Evolutionary conservation across 1,140 invertebrate species (phyloP).

Genomic region (Drosophila guanche): DNA sequence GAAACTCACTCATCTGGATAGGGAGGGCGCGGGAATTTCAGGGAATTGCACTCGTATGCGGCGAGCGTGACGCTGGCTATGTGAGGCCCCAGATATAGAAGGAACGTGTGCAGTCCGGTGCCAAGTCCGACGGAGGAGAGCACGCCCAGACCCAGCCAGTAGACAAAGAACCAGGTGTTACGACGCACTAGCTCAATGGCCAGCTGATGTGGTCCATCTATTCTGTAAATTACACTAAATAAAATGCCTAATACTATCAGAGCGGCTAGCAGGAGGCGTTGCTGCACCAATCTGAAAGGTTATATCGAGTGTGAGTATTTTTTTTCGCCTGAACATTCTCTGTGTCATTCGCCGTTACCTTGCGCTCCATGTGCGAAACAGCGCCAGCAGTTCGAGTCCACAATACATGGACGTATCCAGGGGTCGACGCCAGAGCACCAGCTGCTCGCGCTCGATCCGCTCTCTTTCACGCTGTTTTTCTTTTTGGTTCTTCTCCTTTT

Average conservation of each 20-base stretch:
- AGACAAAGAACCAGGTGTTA: conserved; percentile 90
- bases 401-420: conserved; percentile 93
- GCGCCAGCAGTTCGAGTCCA: conserved; percentile 88
- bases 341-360: conserved; percentile 61
- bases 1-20: conserved; percentile 93
- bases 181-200: conserved; percentile 83
- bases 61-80: conserved; percentile 98
- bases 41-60: conserved; percentile 97
- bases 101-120: conserved; percentile 98
- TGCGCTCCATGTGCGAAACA: conserved; percentile 86
- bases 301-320: neutral
- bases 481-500: conserved; percentile 81
- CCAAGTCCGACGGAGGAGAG: conserved; percentile 98
- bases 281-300: conserved; percentile 85
- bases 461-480: conserved; percentile 84
- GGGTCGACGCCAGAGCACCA: conserved; percentile 95
- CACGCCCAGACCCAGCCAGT: conserved; percentile 98
- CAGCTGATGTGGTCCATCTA: conserved; percentile 84
- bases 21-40: conserved; percentile 97
- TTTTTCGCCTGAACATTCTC: conserved; percentile 24
- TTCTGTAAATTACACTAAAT: conserved; percentile 83
- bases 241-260: conserved; percentile 83
- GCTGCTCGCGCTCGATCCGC: conserved; percentile 85
- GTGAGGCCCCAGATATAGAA: conserved; percentile 97
- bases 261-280: conserved; percentile 84